Evolutionary conservation across 2,797 vertebrate genomes (phyloP).

Genomic region (Eidolon dupreanum): DNA sequence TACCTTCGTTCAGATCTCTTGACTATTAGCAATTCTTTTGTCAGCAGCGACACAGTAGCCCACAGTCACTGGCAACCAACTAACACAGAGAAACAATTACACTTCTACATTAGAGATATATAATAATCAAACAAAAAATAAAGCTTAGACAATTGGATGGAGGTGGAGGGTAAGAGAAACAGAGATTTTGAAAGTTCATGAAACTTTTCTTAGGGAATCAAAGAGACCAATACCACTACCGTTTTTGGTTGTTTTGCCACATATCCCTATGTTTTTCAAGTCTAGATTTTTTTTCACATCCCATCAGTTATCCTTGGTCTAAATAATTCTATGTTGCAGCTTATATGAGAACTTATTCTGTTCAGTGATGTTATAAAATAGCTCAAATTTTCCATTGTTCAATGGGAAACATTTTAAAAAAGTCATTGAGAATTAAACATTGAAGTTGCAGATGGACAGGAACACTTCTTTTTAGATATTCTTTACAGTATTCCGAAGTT

Average conservation of each 20-base stretch:
- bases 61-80: neutral
- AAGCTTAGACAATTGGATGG: slow-evolving; percentile 13
- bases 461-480: neutral
- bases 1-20: neutral
- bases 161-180: neutral
- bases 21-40: neutral
- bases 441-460: slow-evolving; percentile 6
- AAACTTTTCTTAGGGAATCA: neutral
- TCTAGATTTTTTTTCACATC: neutral
- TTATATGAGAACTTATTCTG: neutral
- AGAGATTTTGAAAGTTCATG: slow-evolving; percentile 6
- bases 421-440: slow-evolving; percentile 1
- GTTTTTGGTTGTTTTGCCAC: neutral
- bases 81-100: neutral
- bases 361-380: neutral
- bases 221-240: neutral
- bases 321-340: neutral
- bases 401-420: slow-evolving; percentile 37
- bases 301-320: neutral
- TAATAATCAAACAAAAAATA: slow-evolving; percentile 25
- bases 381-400: slow-evolving; percentile 28
- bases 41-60: neutral
- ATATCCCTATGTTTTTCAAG: neutral
- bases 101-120: neutral
- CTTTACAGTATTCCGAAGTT: neutral